These are phyloP conservation scores for Drosophila hamatofila DNA, from an alignment of 2,888 invertebrate genomes.

Conservation along the genomic window DNA sequence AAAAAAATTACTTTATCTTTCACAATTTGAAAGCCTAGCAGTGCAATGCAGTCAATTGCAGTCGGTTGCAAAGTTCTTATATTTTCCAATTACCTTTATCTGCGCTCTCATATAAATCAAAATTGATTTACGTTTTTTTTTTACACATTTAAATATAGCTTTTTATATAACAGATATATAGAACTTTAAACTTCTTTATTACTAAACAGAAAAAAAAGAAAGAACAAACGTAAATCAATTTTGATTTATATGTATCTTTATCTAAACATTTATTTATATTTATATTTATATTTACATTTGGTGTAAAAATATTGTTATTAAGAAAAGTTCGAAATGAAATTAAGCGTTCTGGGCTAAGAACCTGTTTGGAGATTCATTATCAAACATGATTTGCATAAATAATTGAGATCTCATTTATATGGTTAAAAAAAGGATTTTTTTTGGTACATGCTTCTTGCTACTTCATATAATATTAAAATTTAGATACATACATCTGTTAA, in stretches of 20 bases:
- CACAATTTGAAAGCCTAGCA: neutral
- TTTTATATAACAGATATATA: too few relatives aligned
- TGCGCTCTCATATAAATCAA: neutral
- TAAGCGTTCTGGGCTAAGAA: too few relatives aligned
- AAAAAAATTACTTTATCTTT: neutral
- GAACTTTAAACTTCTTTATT: too few relatives aligned
- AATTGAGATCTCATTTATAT: neutral
- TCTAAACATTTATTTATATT: too few relatives aligned
- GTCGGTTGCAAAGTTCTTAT: neutral
- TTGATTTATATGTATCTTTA: neutral
- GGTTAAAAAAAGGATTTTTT: neutral
- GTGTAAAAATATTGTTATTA: neutral
- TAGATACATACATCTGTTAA: too few relatives aligned
- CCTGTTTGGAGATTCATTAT: neutral
- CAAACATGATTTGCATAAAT: neutral
- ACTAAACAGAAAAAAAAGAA: too few relatives aligned
- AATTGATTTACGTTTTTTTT: neutral
- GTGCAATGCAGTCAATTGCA: neutral
- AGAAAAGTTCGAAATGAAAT: neutral
- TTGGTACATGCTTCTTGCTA: too few relatives aligned
- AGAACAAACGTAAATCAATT: neutral
- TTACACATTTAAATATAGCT: too few relatives aligned
- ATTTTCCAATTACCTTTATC: neutral
- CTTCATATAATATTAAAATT: too few relatives aligned
- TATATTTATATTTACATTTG: neutral